A percentile compares a stretch with the other conserved stretches of the same genome.
phyloP scores from a whole-genome alignment of 2,797 vertebrate genomes.

The Gambelia wislizenii region DNA sequence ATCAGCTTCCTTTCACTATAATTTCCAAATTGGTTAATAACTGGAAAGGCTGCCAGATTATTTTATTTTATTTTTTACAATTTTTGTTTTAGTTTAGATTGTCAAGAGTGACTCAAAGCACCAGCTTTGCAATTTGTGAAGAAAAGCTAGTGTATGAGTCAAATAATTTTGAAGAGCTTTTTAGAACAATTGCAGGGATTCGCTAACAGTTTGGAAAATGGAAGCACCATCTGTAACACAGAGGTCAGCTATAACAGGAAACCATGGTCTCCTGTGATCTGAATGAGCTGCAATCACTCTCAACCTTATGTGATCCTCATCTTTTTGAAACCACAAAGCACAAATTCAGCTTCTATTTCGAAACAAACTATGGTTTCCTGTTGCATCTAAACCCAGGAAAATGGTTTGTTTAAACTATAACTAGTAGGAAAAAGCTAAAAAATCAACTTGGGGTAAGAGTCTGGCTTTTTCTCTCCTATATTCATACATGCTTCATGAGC shows the following conservation, averaged over 20 bases:
- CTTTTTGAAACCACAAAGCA: neutral
- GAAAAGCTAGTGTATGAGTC: accelerated
- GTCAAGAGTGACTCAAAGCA: neutral
- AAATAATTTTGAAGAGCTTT: constrained; percentile 22
- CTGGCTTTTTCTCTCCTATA: neutral
- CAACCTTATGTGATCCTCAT: neutral
- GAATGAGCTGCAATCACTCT: neutral
- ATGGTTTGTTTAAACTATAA: neutral
- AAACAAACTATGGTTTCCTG: neutral
- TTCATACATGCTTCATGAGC: neutral
- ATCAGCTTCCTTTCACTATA: constrained; percentile 30
- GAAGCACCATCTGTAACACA: neutral
- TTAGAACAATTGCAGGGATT: neutral
- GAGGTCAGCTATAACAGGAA: neutral
- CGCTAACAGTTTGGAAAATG: too few species aligned
- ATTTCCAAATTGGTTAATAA: constrained; percentile 53
- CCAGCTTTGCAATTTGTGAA: constrained; percentile 41
- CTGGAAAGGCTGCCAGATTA: neutral
- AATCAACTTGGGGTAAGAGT: neutral
- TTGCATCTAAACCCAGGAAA: neutral
- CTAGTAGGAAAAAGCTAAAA: neutral
- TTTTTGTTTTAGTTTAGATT: constrained; percentile 39
- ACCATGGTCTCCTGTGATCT: neutral
- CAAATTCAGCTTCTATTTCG: neutral
- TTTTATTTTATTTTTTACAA: neutral